A percentile compares a stretch with the other conserved stretches of the same genome.
phyloP scores from a whole-genome alignment of 2,113 vertebrate species.

The Oncorhynchus keta region DNA sequence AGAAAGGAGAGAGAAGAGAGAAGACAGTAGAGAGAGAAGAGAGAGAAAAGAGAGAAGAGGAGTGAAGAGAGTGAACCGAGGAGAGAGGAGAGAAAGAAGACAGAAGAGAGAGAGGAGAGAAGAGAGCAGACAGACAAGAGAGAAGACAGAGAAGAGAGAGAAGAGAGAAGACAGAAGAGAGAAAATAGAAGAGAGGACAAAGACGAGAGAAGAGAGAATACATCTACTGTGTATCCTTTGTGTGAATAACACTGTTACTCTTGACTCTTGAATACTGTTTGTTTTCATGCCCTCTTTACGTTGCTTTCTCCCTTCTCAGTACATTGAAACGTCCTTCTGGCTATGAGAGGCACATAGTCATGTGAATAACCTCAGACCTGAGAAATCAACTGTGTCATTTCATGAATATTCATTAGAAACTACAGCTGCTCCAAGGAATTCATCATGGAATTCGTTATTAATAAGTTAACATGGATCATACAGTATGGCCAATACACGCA shows the following conservation, averaged over 20 bases:
- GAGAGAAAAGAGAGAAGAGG: no score
- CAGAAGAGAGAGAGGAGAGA: no score
- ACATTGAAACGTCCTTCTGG: neutral
- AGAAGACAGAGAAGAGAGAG: no score
- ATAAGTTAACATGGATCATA: neutral
- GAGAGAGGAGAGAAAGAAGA: neutral
- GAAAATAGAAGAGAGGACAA: no score
- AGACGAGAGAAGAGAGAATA: neutral
- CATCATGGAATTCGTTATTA: slow-evolving; percentile 20
- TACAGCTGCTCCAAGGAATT: slow-evolving; percentile 37
- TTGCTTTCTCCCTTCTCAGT: slow-evolving; percentile 5
- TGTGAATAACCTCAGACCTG: slow-evolving; percentile 21
- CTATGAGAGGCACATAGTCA: slow-evolving; percentile 3
- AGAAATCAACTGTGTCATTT: slow-evolving; percentile 16
- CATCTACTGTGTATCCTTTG: neutral
- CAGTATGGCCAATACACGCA: neutral
- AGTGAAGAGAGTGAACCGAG: no score
- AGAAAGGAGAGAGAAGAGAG: no score
- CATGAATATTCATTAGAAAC: slow-evolving; percentile 38
- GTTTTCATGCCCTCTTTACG: neutral
- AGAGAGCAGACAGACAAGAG: no score
- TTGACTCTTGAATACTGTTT: neutral
- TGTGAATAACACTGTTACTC: no score
- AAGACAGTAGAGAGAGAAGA: no score
- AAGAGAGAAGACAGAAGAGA: no score